Conservation (phyloP, 2,888 invertebrate species). For the Chalcis sispes region DNA sequence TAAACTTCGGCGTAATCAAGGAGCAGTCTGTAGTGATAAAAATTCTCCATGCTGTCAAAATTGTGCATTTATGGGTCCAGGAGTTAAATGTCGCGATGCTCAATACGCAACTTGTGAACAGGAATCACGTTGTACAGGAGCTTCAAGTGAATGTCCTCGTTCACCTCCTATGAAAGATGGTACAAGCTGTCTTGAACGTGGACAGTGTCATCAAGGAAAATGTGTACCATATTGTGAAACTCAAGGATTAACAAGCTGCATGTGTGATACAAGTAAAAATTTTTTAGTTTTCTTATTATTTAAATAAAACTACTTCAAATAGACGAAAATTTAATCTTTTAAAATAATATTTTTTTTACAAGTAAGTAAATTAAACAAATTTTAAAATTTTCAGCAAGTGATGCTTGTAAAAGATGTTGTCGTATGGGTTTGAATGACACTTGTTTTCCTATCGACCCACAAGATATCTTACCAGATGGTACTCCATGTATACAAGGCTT, state of each 20-base stretch:
- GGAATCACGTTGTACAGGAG: constrained; percentile 92
- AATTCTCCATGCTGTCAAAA: constrained; percentile 97
- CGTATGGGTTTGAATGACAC: constrained; percentile 93
- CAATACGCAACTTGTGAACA: constrained; percentile 95
- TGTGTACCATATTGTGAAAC: constrained; percentile 97
- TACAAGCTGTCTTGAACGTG: constrained; percentile 93
- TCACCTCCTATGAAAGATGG: constrained; percentile 92
- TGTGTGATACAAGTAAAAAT: constrained; percentile 92
- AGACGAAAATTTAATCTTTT: background rate
- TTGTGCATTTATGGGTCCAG: constrained; percentile 90
- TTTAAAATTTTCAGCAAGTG: constrained; percentile 82
- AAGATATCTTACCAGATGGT: constrained; percentile 93
- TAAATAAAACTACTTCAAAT: background rate
- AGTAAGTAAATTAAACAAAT: background rate
- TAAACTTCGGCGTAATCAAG: constrained; percentile 86
- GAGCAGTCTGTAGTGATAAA: constrained; percentile 96
- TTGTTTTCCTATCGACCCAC: constrained; percentile 92
- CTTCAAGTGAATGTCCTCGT: constrained; percentile 87
- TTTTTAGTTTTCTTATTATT: background rate
- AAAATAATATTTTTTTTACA: constrained; percentile 1
- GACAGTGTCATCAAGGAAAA: constrained; percentile 92
- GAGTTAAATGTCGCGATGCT: constrained; percentile 92
- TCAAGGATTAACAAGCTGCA: constrained; percentile 94
- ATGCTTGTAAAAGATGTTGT: constrained; percentile 96
- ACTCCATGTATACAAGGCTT: constrained; percentile 98